A percentile compares a stretch with the other conserved stretches of the same genome.
Conservation (phyloP, 2,113 vertebrate genomes). For the Neolamprologus tretocephalus region DNA sequence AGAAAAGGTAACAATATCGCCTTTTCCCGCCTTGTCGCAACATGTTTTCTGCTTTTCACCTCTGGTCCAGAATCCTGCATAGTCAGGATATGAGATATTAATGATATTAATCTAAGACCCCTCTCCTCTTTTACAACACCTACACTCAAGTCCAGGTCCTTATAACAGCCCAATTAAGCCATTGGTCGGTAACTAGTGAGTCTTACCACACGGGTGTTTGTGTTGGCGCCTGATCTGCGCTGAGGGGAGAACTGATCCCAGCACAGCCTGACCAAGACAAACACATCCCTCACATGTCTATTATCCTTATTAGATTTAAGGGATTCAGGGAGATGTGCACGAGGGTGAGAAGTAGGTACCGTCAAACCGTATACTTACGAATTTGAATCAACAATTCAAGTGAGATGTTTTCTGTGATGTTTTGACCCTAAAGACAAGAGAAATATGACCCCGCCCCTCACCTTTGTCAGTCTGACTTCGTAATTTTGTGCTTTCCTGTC, state of each 20-base stretch:
- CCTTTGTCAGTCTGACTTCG: not conserved
- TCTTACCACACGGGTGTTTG: constrained; percentile 55
- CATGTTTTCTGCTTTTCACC: not conserved
- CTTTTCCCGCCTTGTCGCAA: not conserved
- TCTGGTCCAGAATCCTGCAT: not conserved
- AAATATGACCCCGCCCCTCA: not conserved
- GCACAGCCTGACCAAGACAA: constrained; percentile 53
- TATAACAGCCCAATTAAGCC: constrained; percentile 40
- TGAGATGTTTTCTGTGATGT: not conserved
- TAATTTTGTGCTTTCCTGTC: constrained; percentile 29
- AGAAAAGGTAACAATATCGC: not conserved
- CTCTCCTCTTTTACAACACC: constrained; percentile 24
- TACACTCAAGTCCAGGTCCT: constrained; percentile 12
- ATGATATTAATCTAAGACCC: constrained; percentile 28
- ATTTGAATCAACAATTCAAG: constrained; percentile 44
- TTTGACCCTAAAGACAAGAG: not conserved
- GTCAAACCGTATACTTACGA: constrained; percentile 8
- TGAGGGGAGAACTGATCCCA: constrained; percentile 36
- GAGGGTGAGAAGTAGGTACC: constrained; percentile 41
- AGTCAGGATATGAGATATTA: constrained; percentile 65
- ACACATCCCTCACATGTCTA: constrained; percentile 41
- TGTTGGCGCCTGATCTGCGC: constrained; percentile 39
- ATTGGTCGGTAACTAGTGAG: constrained; percentile 27
- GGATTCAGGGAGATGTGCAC: constrained; percentile 32
- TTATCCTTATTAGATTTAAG: constrained; percentile 63